phyloP scores from a whole-genome alignment of 1,140 invertebrate genomes.

The Lasioglossum baleicum region DNA sequence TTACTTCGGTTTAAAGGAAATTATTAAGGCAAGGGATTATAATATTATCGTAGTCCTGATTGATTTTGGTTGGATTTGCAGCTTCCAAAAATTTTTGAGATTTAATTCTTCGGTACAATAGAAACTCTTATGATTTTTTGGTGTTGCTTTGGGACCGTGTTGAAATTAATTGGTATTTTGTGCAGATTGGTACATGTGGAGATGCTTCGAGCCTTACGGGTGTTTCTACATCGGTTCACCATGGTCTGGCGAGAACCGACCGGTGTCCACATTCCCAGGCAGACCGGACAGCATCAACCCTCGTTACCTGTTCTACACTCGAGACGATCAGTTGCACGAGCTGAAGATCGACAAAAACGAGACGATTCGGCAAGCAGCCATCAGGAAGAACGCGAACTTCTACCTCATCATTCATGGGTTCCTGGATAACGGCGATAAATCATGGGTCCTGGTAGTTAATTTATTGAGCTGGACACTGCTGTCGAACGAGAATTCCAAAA shows the following conservation, averaged over 20 bases:
- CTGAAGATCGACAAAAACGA: slow-evolving; percentile 84
- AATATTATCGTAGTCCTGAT: too few species aligned
- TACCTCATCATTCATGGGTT: slow-evolving; percentile 93
- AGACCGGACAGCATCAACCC: slow-evolving; percentile 82
- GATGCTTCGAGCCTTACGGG: slow-evolving; percentile 89
- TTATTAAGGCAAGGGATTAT: too few species aligned
- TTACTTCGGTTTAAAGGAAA: too few species aligned
- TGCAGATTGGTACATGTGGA: slow-evolving; percentile 78
- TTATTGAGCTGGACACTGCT: neutral
- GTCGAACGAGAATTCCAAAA: too few species aligned
- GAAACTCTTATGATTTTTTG: too few species aligned
- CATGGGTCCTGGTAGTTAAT: slow-evolving; percentile 84
- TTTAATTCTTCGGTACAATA: too few species aligned
- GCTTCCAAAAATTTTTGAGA: too few species aligned
- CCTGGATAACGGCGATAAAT: slow-evolving; percentile 88
- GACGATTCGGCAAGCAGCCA: slow-evolving; percentile 81
- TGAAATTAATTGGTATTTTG: too few species aligned
- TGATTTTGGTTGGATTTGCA: too few species aligned
- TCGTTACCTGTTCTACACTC: slow-evolving; percentile 80
- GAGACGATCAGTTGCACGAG: slow-evolving; percentile 81
- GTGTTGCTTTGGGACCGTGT: too few species aligned
- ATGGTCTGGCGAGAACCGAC: slow-evolving; percentile 88
- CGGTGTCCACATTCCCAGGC: slow-evolving; percentile 88
- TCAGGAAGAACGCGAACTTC: slow-evolving; percentile 83
- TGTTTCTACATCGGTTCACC: slow-evolving; percentile 91